phyloP scores from a whole-genome alignment of 1,140 invertebrate species.

The Mactra quadrangularis region DNA sequence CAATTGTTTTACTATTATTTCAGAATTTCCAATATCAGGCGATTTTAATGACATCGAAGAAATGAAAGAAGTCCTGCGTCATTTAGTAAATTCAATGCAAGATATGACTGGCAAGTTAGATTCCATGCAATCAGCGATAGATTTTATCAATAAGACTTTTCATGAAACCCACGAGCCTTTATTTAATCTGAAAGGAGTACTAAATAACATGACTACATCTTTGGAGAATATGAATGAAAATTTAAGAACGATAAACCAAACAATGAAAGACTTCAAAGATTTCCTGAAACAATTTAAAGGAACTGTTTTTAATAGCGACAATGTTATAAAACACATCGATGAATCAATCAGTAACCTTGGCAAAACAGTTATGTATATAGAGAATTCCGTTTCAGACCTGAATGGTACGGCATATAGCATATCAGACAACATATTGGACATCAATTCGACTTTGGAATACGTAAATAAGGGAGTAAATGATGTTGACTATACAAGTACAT shows the following conservation, averaged over 20 bases:
- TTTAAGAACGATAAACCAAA: slow-evolving; percentile 40
- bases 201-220: slow-evolving; percentile 54
- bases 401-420: slow-evolving; percentile 24
- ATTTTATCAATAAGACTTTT: slow-evolving; percentile 52
- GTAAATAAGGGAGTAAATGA: slow-evolving; percentile 46
- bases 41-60: slow-evolving; percentile 46
- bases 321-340: slow-evolving; percentile 46
- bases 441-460: slow-evolving; percentile 24
- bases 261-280: slow-evolving; percentile 36
- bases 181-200: slow-evolving; percentile 25
- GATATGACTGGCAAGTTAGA: slow-evolving; percentile 54
- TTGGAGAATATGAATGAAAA: slow-evolving; percentile 50
- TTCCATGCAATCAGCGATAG: slow-evolving; percentile 42
- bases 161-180: slow-evolving; percentile 51
- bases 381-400: slow-evolving; percentile 18
- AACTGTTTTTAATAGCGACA: slow-evolving; percentile 50
- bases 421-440: slow-evolving; percentile 19
- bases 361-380: slow-evolving; percentile 23
- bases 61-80: slow-evolving; percentile 50
- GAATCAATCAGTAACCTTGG: slow-evolving; percentile 31
- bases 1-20: too few relatives aligned
- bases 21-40: slow-evolving; percentile 42
- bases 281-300: slow-evolving; percentile 48
- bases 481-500: slow-evolving; percentile 38
- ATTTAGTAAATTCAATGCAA: slow-evolving; percentile 38